Conservation (phyloP, 2,113 vertebrate species). For the Copsychus sechellarum region DNA sequence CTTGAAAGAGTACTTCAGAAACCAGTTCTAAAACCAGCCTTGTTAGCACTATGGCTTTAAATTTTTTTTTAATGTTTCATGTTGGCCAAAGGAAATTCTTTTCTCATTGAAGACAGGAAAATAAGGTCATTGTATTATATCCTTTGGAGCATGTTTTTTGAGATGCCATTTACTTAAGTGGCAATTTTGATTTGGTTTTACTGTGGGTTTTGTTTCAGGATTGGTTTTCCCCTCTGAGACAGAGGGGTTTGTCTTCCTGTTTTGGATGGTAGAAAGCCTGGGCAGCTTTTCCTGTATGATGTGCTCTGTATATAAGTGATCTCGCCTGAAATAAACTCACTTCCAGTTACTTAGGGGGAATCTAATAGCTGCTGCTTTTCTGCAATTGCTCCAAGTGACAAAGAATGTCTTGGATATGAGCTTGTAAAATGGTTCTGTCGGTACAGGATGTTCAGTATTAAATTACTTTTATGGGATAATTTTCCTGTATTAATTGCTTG, state of each 20-base stretch:
- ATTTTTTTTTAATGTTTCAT: not conserved
- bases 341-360: constrained; percentile 62
- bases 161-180: constrained; percentile 53
- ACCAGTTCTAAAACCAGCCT: not conserved
- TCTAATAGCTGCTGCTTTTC: constrained; percentile 33
- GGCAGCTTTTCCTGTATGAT: constrained; percentile 57
- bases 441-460: constrained; percentile 62
- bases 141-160: not conserved
- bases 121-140: constrained; percentile 60
- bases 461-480: constrained; percentile 50
- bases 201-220: constrained; percentile 24
- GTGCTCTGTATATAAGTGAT: constrained; percentile 53
- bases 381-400: constrained; percentile 21
- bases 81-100: constrained; percentile 46
- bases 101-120: constrained; percentile 57
- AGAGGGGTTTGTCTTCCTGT: constrained; percentile 60
- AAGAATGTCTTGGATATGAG: constrained; percentile 45
- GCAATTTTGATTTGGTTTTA: constrained; percentile 35
- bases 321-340: constrained; percentile 64
- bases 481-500: constrained; percentile 55
- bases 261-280: constrained; percentile 51
- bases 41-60: constrained; percentile 29
- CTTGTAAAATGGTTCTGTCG: constrained; percentile 18
- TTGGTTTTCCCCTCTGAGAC: constrained; percentile 48
- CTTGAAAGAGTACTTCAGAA: not conserved